Base-by-base conservation (phyloP, 2,888 invertebrate species). In the Parelbella ahira region DNA sequence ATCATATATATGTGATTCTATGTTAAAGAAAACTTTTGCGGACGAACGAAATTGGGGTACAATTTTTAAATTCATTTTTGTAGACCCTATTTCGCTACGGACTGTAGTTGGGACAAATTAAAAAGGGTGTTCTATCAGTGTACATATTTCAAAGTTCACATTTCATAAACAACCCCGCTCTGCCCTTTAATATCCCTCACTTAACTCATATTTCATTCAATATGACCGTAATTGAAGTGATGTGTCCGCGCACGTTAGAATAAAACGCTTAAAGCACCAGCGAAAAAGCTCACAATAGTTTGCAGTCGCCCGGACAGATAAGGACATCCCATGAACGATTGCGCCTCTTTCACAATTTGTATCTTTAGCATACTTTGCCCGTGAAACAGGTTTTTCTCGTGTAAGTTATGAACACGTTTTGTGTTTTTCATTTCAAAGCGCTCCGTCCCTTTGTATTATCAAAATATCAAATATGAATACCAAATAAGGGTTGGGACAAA, bases 321-420 rank as follows among this genome's bases (percentile, higher is more conserved):
- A 70, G 72, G 70, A 74, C 64, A 65, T 68, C 52, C 70, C 63
- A 77, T 82, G 81, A 83, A 74, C 79, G 75, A 84, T 81, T 71
- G 83, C n/a, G n/a, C 83, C 83, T 84, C 83, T 83, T 84, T 82
- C 70, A 86, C 81, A 87, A 86, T 87, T 87, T 84, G 87, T 87
- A 84, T 80, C 77, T 79, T 82, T 77, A 79, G 75, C 80, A 75
- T 80, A 78, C 76, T 75, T 75, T 70, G 75, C 68, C 72, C 68
- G 67, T 68, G 70, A 77, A 87, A 86, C 84, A 79, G 86, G 86
- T 86, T 86, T 83, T 81, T 64, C 78, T 67, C 68, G 66, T 69
- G 73, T 73, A 72, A 71, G 66, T 66, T 68, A 66, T 61, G 69
- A 63, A 62, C 63, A 56, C 59, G 62, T 75, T 74, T 69, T 74